phyloP scores from a whole-genome alignment of 2,888 invertebrate species.

The Agrochola lychnidis region DNA sequence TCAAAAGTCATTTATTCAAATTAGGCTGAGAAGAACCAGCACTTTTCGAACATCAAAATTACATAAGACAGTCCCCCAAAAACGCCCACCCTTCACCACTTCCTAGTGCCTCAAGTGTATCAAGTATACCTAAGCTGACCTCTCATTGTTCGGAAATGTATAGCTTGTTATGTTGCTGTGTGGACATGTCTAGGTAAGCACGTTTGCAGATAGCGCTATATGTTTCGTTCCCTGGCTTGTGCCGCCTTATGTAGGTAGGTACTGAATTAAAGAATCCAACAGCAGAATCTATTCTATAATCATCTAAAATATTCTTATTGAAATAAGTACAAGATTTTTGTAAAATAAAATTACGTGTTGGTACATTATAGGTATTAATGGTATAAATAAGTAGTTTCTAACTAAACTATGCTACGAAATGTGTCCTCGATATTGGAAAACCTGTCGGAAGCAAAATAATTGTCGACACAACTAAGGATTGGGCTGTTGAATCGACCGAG shows the following conservation, averaged over 20 bases:
- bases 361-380: conserved; percentile 2
- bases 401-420: conserved; percentile 75
- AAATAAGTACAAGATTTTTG: conserved; percentile 18
- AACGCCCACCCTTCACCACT: too few relatives aligned
- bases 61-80: too few relatives aligned
- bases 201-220: too few relatives aligned
- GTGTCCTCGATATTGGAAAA: conserved; percentile 73
- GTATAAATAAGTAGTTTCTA: conserved; percentile 45
- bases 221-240: too few relatives aligned
- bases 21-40: too few relatives aligned
- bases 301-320: conserved; percentile 58
- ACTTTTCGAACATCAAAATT: too few relatives aligned
- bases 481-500: conserved; percentile 84
- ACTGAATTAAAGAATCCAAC: conserved; percentile 9
- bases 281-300: conserved; percentile 40
- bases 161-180: too few relatives aligned
- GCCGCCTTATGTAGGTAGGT: neutral
- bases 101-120: too few relatives aligned
- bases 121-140: too few relatives aligned
- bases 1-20: too few relatives aligned
- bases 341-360: conserved; percentile 15
- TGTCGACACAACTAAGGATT: conserved; percentile 82
- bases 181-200: too few relatives aligned
- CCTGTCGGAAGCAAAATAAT: conserved; percentile 77
- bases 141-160: too few relatives aligned